phyloP scores from a whole-genome alignment of 2,113 vertebrate genomes.

The Aplodontia rufa region DNA sequence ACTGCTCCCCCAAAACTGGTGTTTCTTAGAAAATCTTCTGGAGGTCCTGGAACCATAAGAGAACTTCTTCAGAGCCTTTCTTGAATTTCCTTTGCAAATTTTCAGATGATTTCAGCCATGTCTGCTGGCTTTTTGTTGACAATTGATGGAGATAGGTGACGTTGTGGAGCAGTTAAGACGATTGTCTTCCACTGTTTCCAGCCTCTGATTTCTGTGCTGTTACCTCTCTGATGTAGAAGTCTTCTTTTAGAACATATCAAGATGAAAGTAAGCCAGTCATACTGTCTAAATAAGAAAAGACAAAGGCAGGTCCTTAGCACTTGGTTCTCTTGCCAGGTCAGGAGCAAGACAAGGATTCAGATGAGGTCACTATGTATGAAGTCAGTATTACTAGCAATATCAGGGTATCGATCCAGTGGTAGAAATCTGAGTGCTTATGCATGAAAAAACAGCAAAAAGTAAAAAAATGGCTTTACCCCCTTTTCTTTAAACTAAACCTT shows the following conservation, averaged over 20 bases:
- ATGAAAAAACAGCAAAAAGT: neutral
- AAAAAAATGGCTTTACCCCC: too few species aligned
- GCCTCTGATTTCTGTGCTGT: neutral
- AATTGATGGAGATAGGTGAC: neutral
- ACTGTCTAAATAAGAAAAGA: neutral
- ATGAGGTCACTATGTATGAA: neutral
- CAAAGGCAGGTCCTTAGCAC: neutral
- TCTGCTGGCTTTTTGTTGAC: neutral
- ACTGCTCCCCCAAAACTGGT: neutral
- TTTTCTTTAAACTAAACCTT: neutral
- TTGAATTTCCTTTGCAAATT: neutral
- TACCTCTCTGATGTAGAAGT: neutral
- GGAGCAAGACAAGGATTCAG: neutral
- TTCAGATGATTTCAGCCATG: neutral
- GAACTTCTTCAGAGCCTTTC: neutral
- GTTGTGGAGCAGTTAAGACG: neutral
- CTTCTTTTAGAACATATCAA: neutral
- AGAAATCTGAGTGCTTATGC: neutral
- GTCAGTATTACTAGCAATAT: neutral
- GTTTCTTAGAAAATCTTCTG: constrained; percentile 4
- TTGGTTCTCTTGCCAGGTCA: neutral
- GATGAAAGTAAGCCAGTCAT: neutral
- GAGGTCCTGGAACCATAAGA: neutral
- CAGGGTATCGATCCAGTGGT: neutral
- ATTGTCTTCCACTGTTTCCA: neutral